Percentiles rank a stretch among this genome's conserved stretches.
Evolutionary conservation across 1,140 invertebrate species (phyloP).

Genomic region (Bombus impatiens): DNA sequence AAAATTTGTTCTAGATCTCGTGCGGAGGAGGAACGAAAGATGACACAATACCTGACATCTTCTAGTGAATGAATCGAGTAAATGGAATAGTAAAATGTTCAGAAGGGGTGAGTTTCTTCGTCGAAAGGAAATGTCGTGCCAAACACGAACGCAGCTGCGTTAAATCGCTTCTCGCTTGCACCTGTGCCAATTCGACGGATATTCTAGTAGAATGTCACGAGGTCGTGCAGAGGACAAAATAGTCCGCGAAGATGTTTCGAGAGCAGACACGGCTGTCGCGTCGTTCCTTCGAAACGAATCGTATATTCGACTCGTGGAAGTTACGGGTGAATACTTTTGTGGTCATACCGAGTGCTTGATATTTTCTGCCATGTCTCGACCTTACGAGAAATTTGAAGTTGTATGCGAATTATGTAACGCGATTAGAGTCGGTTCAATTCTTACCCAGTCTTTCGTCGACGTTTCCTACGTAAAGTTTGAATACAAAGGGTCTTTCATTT

Average conservation of each 20-base stretch:
- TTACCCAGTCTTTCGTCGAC: not conserved
- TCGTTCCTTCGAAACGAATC: not conserved
- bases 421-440: not conserved
- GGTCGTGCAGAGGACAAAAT: conserved; percentile 37
- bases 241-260: conserved; percentile 6
- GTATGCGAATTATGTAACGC: not conserved
- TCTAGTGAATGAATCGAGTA: not conserved
- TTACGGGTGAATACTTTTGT: not conserved
- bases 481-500: not conserved
- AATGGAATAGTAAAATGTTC: not conserved
- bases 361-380: not conserved
- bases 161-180: conserved; percentile 5
- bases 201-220: conserved; percentile 63
- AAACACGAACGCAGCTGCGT: conserved; percentile 1
- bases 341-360: not conserved
- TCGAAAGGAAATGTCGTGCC: not conserved
- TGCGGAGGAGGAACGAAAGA: not conserved
- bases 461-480: not conserved
- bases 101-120: not conserved
- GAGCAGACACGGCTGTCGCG: not conserved
- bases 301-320: not conserved
- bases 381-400: not conserved
- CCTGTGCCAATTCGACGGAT: conserved; percentile 55
- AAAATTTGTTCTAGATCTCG: not conserved
- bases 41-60: not conserved